Evolutionary conservation across 2,113 vertebrate genomes (phyloP).

Genomic region (Sander vitreus): DNA sequence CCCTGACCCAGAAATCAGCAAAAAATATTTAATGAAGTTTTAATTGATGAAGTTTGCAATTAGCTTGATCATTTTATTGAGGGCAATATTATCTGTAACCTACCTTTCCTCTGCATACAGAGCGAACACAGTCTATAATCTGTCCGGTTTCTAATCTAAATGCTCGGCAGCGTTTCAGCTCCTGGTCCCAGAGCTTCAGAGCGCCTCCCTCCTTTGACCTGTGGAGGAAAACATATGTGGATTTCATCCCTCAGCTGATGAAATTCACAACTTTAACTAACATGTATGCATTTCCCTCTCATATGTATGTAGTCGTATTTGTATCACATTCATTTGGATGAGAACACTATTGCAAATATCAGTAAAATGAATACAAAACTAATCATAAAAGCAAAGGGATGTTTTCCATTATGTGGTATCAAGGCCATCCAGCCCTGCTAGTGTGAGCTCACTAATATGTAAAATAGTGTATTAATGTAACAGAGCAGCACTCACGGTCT

Average conservation of each 20-base stretch:
- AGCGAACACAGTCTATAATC: conserved; percentile 92
- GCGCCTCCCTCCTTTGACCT: conserved; percentile 98
- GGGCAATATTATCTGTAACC: neutral
- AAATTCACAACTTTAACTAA: neutral
- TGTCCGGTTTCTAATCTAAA: conserved; percentile 96
- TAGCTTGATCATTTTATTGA: neutral
- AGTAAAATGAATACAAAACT: neutral
- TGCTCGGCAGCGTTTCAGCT: conserved; percentile 94
- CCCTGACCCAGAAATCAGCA: conserved; percentile 82
- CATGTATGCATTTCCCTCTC: neutral
- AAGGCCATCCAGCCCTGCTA: neutral
- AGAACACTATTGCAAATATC: neutral
- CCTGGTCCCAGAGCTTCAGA: conserved; percentile 97
- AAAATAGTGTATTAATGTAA: neutral
- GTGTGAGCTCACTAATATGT: neutral
- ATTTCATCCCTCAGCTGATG: neutral
- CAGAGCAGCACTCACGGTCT: conserved; percentile 90
- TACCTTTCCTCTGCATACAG: conserved; percentile 96
- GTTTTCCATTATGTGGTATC: neutral
- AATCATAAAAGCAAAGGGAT: neutral
- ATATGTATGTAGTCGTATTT: neutral
- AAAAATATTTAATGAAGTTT: no score
- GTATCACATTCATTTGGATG: neutral
- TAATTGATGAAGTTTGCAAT: no score
- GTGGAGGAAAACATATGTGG: conserved; percentile 22